These are phyloP conservation scores for Subacronicta megacephala DNA, from an alignment of 2,888 invertebrate species.

Conservation along the genomic window DNA sequence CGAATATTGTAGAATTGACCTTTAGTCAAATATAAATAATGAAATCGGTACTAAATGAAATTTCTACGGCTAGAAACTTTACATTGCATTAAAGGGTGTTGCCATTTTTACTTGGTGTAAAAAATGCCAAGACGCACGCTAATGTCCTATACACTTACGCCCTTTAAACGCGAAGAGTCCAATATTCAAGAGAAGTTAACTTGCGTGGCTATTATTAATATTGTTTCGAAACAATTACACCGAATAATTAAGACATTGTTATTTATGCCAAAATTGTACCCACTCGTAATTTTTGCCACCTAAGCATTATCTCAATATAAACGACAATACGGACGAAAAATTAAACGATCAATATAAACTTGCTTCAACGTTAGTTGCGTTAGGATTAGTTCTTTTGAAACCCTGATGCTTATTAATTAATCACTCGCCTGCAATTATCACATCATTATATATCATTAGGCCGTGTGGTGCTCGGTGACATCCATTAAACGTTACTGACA, in stretches of 20 bases:
- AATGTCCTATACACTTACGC: too few relatives aligned
- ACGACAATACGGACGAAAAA: conserved; percentile 9
- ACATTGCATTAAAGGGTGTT: too few relatives aligned
- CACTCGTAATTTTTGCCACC: conserved; percentile 20
- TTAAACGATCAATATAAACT: background rate
- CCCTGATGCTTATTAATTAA: conserved; percentile 4
- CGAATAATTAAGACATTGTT: conserved; percentile 1
- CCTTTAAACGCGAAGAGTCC: too few relatives aligned
- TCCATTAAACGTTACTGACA: conserved; percentile 38
- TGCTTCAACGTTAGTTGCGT: background rate
- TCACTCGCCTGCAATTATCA: conserved; percentile 22
- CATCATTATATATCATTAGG: conserved; percentile 37
- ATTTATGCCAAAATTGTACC: conserved; percentile 2
- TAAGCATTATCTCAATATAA: conserved; percentile 13
- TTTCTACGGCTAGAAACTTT: too few relatives aligned
- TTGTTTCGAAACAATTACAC: too few relatives aligned
- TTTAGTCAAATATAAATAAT: background rate
- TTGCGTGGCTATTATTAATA: too few relatives aligned
- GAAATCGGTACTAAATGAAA: too few relatives aligned
- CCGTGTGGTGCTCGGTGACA: conserved; percentile 22
- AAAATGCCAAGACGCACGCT: too few relatives aligned
- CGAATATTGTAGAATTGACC: too few relatives aligned
- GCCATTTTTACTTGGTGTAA: too few relatives aligned
- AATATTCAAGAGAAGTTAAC: too few relatives aligned
- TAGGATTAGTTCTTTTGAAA: background rate